These are phyloP conservation scores for Ylistrum balloti DNA, from an alignment of 1,140 invertebrate genomes.

Conservation along the genomic window DNA sequence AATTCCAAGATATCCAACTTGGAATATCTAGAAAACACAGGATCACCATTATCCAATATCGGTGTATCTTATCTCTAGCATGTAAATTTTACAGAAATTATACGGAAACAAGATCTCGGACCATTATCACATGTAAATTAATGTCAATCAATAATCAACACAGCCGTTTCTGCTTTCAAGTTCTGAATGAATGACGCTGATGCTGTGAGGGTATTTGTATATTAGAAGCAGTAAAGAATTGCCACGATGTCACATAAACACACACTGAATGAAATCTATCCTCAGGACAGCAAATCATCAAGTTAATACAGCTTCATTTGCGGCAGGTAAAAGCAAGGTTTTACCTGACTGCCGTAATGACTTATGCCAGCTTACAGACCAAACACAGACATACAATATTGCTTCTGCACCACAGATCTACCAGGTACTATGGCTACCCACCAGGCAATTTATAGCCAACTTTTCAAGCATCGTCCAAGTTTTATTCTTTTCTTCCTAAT, in stretches of 20 bases:
- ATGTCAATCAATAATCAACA: background rate
- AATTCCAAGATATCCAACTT: too few species aligned
- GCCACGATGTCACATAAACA: background rate
- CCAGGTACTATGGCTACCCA: too few species aligned
- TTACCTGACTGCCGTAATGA: too few species aligned
- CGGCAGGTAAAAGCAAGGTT: too few species aligned
- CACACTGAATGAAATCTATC: background rate
- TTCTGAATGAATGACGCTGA: background rate
- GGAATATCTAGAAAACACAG: too few species aligned
- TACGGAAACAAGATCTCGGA: background rate
- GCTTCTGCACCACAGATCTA: background rate
- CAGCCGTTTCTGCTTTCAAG: background rate
- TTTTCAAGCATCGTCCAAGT: too few species aligned
- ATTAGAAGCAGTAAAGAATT: background rate
- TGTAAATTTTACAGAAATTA: background rate
- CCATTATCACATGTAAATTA: background rate
- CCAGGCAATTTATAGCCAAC: too few species aligned
- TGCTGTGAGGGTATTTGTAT: background rate
- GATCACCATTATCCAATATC: too few species aligned
- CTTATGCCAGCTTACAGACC: background rate
- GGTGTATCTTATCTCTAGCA: background rate
- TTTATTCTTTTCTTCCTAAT: too few species aligned
- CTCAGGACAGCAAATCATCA: background rate
- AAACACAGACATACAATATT: background rate
- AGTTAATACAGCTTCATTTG: background rate